Percentiles rank a stretch among this genome's conserved stretches.
Evolutionary conservation across 2,113 vertebrate genomes (phyloP).

Genomic region (Dicerorhinus sumatrensis): DNA sequence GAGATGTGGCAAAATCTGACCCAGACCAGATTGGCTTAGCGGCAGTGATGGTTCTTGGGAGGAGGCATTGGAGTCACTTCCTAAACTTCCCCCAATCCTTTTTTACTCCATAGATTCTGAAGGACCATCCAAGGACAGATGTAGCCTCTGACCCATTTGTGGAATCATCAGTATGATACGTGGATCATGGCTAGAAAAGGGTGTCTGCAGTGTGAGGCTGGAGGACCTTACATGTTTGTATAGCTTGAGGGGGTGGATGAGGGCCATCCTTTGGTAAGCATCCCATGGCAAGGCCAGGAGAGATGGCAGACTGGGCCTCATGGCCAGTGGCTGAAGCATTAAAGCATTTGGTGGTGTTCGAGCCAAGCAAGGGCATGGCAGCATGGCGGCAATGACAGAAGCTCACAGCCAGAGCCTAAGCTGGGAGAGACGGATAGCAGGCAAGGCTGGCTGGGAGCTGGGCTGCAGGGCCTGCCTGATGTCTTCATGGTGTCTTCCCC

Average conservation of each 20-base stretch:
- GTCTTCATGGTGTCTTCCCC: conserved; percentile 28
- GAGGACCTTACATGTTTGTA: background rate
- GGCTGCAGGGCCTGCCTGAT: conserved; percentile 61
- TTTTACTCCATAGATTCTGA: conserved; percentile 14
- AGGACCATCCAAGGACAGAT: background rate
- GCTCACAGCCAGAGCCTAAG: conserved; percentile 38
- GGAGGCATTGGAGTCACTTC: background rate
- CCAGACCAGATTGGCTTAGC: background rate
- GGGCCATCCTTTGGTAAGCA: background rate
- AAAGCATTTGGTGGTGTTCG: conserved; percentile 64
- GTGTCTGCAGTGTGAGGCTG: background rate
- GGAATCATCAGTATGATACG: background rate
- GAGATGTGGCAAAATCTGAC: conserved; percentile 24
- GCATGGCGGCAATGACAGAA: conserved; percentile 55
- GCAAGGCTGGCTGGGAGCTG: conserved; percentile 53
- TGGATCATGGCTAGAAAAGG: conserved; percentile 4
- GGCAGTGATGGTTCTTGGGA: background rate
- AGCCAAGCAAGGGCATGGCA: conserved; percentile 70
- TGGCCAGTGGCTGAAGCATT: conserved; percentile 71
- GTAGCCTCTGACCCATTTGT: background rate
- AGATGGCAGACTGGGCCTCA: conserved; percentile 46
- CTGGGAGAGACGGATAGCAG: conserved; percentile 54
- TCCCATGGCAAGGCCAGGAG: background rate
- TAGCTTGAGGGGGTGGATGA: background rate
- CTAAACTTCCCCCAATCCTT: background rate